Conservation (phyloP, 2,797 vertebrate genomes). For the Scleropages formosus region DNA sequence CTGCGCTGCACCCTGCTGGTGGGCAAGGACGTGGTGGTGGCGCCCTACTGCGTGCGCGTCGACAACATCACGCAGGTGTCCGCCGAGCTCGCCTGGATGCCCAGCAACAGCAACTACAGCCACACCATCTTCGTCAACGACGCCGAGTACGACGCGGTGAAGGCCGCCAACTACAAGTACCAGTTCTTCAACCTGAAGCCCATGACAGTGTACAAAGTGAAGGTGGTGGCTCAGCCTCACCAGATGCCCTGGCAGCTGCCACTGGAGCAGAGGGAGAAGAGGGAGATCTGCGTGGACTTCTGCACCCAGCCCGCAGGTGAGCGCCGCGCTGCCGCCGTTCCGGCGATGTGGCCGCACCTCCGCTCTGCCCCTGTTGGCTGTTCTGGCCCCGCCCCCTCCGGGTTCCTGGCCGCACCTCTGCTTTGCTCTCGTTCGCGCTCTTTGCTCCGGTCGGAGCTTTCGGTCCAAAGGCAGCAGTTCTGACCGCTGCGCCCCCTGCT, state of each 20-base stretch:
- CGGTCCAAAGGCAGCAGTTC: no score
- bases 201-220: constrained; percentile 87
- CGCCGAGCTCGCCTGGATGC: constrained; percentile 91
- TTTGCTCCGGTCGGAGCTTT: no score
- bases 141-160: constrained; percentile 86
- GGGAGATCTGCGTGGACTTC: constrained; percentile 91
- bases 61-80: constrained; percentile 85
- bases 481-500: background rate
- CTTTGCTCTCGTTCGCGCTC: no score
- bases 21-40: constrained; percentile 91
- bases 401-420: no score
- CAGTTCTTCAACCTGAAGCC: constrained; percentile 90
- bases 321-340: constrained; percentile 33
- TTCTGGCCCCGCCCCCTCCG: background rate
- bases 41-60: constrained; percentile 86
- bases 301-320: constrained; percentile 91
- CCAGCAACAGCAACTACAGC: constrained; percentile 96
- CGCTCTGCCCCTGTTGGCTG: background rate
- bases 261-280: constrained; percentile 88
- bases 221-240: constrained; percentile 90
- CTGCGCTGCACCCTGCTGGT: constrained; percentile 91
- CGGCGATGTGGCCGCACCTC: background rate
- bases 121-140: constrained; percentile 93
- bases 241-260: constrained; percentile 98
- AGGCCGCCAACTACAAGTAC: constrained; percentile 87